Evolutionary conservation across 2,113 vertebrate genomes (phyloP).

Genomic region (Mesembrinibis cayennensis): DNA sequence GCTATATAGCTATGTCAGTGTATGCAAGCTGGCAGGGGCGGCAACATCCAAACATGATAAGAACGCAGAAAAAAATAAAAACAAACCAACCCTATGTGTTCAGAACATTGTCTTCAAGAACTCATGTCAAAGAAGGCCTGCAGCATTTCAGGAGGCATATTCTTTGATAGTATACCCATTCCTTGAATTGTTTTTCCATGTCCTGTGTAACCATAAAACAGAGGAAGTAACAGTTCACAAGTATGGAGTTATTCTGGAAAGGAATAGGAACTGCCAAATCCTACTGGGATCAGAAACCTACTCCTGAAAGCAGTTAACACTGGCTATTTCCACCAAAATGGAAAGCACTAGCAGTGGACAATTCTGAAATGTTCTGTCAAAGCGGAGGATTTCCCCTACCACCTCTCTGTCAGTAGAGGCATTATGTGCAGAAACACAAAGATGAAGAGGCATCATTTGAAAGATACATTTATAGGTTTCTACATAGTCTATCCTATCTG

Average conservation of each 20-base stretch:
- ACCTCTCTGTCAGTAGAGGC: neutral
- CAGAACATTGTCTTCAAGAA: neutral
- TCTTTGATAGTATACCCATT: neutral
- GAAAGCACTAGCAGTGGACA: neutral
- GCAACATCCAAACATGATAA: neutral
- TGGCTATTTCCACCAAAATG: neutral
- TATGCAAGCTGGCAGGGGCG: neutral
- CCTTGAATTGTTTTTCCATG: neutral
- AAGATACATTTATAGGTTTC: neutral
- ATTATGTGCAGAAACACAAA: neutral
- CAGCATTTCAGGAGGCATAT: neutral
- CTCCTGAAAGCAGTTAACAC: neutral
- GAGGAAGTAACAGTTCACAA: neutral
- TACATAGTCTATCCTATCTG: neutral
- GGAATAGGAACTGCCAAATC: neutral
- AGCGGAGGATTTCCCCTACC: neutral
- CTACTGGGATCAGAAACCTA: neutral
- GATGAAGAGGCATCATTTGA: neutral
- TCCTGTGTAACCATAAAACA: neutral
- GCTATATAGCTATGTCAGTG: neutral
- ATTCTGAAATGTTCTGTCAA: neutral
- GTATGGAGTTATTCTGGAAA: neutral
- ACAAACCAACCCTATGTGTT: neutral
- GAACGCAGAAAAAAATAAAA: rapidly evolving
- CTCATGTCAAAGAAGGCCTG: neutral